Evolutionary conservation across 2,797 vertebrate species (phyloP).

Genomic region (Notamacropus eugenii): DNA sequence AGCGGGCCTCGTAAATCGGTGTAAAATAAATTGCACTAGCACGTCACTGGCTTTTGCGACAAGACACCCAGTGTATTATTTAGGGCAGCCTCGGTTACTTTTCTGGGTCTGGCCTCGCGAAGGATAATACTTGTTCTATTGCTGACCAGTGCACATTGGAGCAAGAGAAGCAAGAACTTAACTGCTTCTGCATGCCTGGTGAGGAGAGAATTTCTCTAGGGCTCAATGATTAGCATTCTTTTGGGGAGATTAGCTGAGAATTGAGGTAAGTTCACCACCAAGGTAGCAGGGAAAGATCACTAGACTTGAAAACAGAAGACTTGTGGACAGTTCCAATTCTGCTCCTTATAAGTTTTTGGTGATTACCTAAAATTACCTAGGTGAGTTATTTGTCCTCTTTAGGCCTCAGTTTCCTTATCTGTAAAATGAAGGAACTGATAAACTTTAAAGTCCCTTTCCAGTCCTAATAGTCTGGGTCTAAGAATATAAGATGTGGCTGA

Average conservation of each 20-base stretch:
- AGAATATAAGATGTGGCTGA: neutral
- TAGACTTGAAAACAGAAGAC: neutral
- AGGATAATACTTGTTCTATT: conserved; percentile 55
- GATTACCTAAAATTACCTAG: neutral
- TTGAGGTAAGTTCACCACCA: neutral
- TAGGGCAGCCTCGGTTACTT: conserved; percentile 51
- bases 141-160: conserved; percentile 59
- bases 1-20: conserved; percentile 78
- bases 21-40: conserved; percentile 77
- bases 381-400: neutral
- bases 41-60: conserved; percentile 62
- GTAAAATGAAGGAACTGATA: neutral
- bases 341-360: neutral
- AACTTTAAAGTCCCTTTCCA: neutral
- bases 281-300: neutral
- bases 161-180: conserved; percentile 62
- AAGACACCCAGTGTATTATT: conserved; percentile 51
- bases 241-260: conserved; percentile 54
- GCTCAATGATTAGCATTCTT: conserved; percentile 46
- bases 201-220: conserved; percentile 48
- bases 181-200: conserved; percentile 12
- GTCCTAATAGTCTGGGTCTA: neutral
- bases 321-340: neutral
- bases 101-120: conserved; percentile 71
- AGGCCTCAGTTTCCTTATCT: conserved; percentile 21